Evolutionary conservation across 2,888 invertebrate genomes (phyloP), one percentile per base, ranked within the genome.

Genomic region (Euzophera pinguis): DNA sequence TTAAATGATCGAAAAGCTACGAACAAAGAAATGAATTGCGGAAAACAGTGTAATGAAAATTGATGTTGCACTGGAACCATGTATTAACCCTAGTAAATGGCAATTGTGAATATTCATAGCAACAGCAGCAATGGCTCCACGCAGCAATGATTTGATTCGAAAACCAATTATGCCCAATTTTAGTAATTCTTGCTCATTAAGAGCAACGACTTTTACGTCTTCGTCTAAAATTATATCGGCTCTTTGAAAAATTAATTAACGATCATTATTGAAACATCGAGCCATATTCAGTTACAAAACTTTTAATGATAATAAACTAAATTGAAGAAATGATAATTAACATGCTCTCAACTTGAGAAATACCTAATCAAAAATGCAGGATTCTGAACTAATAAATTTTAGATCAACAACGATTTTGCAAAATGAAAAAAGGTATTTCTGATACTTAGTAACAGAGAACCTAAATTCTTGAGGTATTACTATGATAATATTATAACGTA

Each of bases 231-330:
- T 70, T 67, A 68, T 63, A 61, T 67, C 61, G 69, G 73, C 39
- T 67, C 67, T 73, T 61, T 68, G 64, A 75, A 74, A 72, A 75
- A 70, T 73, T 74, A 75, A 81, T 80, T 75, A 73, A 69, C 60
- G 62, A 69, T 76, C 72, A 78, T 84, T 80, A 80, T 69, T 63
- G 55, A 63, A 67, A 67, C 65, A 67, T 69, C 50, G 49, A 52
- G 61, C 47, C 49, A 50, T 53, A 61, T 52, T 52, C 39, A 55
- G 52, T 43, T 50, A 54, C 52, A 42, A 52, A 39, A 13, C n/a
- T n/a, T n/a, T n/a, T n/a, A 27, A 49, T 49, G 16, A 16, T 22
- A 48, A 37, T 37, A 10, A 38, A 49, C 5, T 13, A 32, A 45
- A 29, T 32, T 5, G 29, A 3, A 14, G 16, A 29, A 35, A 32